These are phyloP conservation scores for Decapterus maruadsi DNA, from an alignment of 2,797 vertebrate genomes.

Conservation along the genomic window DNA sequence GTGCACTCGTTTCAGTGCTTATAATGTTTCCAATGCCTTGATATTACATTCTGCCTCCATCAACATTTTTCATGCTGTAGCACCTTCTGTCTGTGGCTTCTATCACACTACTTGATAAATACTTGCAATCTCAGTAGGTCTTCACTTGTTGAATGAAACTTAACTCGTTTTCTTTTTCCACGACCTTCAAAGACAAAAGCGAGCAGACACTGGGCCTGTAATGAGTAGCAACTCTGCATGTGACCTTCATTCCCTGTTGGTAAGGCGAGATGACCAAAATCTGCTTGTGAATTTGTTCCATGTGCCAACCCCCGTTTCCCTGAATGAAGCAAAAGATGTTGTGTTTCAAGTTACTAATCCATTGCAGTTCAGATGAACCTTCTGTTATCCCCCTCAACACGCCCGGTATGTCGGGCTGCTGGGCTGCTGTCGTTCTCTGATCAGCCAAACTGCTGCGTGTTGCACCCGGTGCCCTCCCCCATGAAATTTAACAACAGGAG, in stretches of 20 bases:
- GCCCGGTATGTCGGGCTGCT: slow-evolving; percentile 28
- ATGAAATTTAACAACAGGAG: slow-evolving; percentile 51
- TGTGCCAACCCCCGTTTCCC: slow-evolving; percentile 50
- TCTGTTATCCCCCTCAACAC: slow-evolving; percentile 38
- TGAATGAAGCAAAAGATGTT: slow-evolving; percentile 54
- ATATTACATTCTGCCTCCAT: not conserved
- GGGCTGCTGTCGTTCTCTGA: not conserved
- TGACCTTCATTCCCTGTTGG: slow-evolving; percentile 45
- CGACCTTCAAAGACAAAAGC: not conserved
- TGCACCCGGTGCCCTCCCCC: slow-evolving; percentile 11
- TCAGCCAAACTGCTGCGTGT: slow-evolving; percentile 40
- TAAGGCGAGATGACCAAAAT: slow-evolving; percentile 24
- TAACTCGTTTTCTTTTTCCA: not conserved
- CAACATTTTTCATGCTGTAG: not conserved
- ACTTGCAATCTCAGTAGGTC: not conserved
- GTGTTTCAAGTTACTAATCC: slow-evolving; percentile 63
- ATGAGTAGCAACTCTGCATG: slow-evolving; percentile 14
- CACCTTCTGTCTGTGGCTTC: not conserved
- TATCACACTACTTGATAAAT: not conserved
- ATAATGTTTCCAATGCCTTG: slow-evolving; percentile 14
- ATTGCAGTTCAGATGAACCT: slow-evolving; percentile 31
- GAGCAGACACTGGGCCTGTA: not conserved
- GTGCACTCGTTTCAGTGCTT: slow-evolving; percentile 2
- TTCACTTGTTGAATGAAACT: not conserved
- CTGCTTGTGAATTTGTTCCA: slow-evolving; percentile 33